A percentile compares a stretch with the other conserved stretches of the same genome.
Evolutionary conservation across 2,113 vertebrate species (phyloP).

Genomic region (Lethenteron camtschaticum): DNA sequence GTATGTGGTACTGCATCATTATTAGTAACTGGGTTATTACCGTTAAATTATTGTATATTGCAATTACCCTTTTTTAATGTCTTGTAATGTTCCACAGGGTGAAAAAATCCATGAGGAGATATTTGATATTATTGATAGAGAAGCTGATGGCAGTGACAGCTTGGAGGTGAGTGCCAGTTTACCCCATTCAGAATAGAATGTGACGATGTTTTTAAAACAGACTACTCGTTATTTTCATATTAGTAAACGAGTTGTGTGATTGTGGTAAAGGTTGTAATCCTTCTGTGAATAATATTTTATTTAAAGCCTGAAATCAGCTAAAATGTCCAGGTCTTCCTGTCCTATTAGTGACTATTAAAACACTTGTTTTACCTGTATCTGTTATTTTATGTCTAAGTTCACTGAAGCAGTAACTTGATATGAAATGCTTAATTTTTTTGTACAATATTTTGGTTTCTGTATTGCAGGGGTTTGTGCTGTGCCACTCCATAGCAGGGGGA

Average conservation of each 20-base stretch:
- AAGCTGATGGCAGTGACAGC: constrained; percentile 94
- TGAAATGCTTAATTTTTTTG: not conserved
- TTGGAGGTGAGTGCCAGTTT: constrained; percentile 46
- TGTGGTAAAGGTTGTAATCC: no score
- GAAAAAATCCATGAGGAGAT: constrained; percentile 98
- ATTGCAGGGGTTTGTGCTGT: constrained; percentile 73
- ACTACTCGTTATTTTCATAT: not conserved
- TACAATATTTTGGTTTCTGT: not conserved
- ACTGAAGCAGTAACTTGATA: not conserved
- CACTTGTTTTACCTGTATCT: not conserved
- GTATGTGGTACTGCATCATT: not conserved
- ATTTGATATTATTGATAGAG: constrained; percentile 95
- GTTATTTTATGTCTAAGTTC: not conserved
- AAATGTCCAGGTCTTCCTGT: no score
- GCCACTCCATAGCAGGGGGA: constrained; percentile 88
- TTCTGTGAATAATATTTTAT: no score
- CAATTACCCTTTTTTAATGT: not conserved
- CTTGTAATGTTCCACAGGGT: constrained; percentile 28
- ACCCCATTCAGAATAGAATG: not conserved
- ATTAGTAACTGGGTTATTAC: not conserved
- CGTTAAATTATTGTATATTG: no score
- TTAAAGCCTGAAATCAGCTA: no score
- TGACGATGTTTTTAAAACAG: not conserved
- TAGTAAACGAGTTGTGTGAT: no score
- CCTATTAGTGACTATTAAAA: no score